Percentiles rank a stretch among this genome's conserved stretches.
phyloP scores from a whole-genome alignment of 2,888 invertebrate species.

The Desoria tigrina region DNA sequence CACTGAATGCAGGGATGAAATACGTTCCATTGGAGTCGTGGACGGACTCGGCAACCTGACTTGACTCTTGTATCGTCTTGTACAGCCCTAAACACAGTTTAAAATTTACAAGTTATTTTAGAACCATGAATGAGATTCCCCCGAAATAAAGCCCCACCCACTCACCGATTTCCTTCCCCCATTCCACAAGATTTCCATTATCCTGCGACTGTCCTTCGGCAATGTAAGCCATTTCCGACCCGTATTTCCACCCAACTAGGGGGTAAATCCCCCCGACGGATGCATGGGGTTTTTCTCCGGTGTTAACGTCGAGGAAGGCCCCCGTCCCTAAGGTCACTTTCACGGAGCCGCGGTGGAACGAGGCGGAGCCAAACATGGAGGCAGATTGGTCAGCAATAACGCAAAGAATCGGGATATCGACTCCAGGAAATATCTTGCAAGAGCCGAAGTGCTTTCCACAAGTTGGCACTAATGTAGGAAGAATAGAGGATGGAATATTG shows the following conservation, averaged over 20 bases:
- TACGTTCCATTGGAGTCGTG: conserved; percentile 73
- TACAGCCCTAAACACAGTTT: conserved; percentile 63
- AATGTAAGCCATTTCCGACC: conserved; percentile 67
- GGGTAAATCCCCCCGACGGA: conserved; percentile 79
- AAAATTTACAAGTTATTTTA: not conserved
- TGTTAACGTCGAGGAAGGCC: conserved; percentile 82
- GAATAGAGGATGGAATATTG: conserved; percentile 70
- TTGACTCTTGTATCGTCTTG: conserved; percentile 66
- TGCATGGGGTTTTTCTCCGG: conserved; percentile 73
- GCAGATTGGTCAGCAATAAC: conserved; percentile 77
- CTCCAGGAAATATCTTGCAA: conserved; percentile 54
- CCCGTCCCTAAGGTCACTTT: conserved; percentile 92
- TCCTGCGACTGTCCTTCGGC: conserved; percentile 87
- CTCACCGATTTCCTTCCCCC: conserved; percentile 65
- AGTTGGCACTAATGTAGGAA: conserved; percentile 80
- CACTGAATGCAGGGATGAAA: conserved; percentile 88
- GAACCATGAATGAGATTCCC: not conserved
- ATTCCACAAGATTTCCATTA: conserved; percentile 82
- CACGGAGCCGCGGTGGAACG: conserved; percentile 73
- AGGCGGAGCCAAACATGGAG: conserved; percentile 83
- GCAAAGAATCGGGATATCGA: conserved; percentile 48
- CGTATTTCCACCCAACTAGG: conserved; percentile 80
- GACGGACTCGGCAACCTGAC: conserved; percentile 69
- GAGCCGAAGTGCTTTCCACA: conserved; percentile 72
- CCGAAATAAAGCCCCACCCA: no score